phyloP scores from a whole-genome alignment of 2,888 invertebrate genomes.

The Aspidiotus rigidus region DNA sequence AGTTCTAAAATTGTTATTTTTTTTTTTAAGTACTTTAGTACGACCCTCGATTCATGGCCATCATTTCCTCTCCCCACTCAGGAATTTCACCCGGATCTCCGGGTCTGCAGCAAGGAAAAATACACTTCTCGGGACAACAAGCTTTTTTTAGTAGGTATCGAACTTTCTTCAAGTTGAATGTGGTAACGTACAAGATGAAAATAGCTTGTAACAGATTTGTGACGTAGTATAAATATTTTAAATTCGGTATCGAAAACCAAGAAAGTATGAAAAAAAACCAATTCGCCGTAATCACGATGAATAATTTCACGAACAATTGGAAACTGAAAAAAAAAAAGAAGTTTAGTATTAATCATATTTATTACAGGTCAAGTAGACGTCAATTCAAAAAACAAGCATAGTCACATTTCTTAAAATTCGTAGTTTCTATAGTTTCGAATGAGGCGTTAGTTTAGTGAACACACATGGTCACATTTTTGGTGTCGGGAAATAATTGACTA shows the following conservation, averaged over 20 bases:
- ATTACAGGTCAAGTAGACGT: too few relatives aligned
- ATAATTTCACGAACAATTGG: conserved; percentile 65
- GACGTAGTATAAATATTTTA: conserved; percentile 64
- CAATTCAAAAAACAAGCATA: conserved; percentile 36
- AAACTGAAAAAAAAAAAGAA: conserved; percentile 51
- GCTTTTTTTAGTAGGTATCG: conserved; percentile 67
- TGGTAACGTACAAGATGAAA: conserved; percentile 64
- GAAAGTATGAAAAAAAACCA: conserved; percentile 71
- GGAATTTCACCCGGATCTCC: conserved; percentile 46
- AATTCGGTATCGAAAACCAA: conserved; percentile 61
- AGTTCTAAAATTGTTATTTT: too few relatives aligned
- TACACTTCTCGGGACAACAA: conserved; percentile 58
- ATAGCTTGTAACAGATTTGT: conserved; percentile 68
- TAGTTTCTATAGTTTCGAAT: too few relatives aligned
- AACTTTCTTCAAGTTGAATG: conserved; percentile 68
- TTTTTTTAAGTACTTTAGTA: too few relatives aligned
- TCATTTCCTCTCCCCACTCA: conserved; percentile 84
- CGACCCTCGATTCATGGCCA: conserved; percentile 65
- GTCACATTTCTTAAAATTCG: too few relatives aligned
- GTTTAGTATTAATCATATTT: too few relatives aligned
- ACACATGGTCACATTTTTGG: too few relatives aligned
- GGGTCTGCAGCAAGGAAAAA: conserved; percentile 48
- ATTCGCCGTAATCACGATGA: conserved; percentile 61
- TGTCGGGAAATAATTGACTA: too few relatives aligned
- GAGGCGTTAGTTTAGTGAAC: too few relatives aligned